Evolutionary conservation across 2,113 vertebrate genomes (phyloP).

Genomic region (Pollimyrus isidori): DNA sequence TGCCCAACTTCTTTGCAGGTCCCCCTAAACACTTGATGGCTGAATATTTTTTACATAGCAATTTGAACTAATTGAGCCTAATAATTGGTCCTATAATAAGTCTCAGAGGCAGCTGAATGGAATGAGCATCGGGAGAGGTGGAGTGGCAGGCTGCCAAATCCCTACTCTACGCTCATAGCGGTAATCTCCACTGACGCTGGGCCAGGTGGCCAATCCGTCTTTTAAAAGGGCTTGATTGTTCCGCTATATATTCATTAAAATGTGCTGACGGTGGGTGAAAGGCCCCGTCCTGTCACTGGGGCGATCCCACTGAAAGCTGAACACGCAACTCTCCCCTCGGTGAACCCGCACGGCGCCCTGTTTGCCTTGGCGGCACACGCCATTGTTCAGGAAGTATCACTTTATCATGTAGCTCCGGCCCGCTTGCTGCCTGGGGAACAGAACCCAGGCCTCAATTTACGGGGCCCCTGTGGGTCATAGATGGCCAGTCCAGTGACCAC

Average conservation of each 20-base stretch:
- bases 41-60: conserved; percentile 46
- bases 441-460: conserved; percentile 27
- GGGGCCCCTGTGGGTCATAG: neutral
- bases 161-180: conserved; percentile 25
- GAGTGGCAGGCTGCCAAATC: conserved; percentile 29
- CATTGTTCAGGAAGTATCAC: conserved; percentile 55
- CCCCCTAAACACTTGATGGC: conserved; percentile 26
- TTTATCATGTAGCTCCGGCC: conserved; percentile 42
- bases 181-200: conserved; percentile 31
- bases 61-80: conserved; percentile 45
- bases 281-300: conserved; percentile 37
- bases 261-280: conserved; percentile 45
- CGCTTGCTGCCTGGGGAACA: conserved; percentile 30
- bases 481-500: neutral
- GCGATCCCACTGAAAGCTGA: conserved; percentile 50
- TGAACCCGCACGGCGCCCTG: conserved; percentile 43
- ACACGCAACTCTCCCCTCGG: conserved; percentile 42
- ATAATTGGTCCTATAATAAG: conserved; percentile 56
- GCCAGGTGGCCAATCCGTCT: conserved; percentile 43
- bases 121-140: conserved; percentile 49
- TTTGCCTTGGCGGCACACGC: conserved; percentile 49
- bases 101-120: conserved; percentile 44
- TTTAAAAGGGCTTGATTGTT: conserved; percentile 40
- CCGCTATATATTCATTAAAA: conserved; percentile 40
- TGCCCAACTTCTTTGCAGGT: neutral